Base-by-base conservation (phyloP, 1,140 invertebrate genomes). In the Drosophila subobscura region DNA sequence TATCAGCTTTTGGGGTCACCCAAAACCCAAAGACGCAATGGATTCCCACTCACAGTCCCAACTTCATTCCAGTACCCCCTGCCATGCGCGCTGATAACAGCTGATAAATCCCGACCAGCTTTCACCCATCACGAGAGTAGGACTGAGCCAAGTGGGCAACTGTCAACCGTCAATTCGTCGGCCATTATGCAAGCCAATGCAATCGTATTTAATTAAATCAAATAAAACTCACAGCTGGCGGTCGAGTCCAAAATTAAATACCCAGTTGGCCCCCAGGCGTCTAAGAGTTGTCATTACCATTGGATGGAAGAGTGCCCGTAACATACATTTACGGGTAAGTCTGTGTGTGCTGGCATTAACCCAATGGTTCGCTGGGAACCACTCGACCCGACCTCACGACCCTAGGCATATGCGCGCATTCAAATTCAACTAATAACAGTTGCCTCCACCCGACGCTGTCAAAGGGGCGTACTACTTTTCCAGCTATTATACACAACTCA, bases 201-300 rank as follows among this genome's bases (percentile, higher is more conserved):
- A 68, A 49, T 49, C 67, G 76, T 58, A 42, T 85, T 85, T 81
- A 85, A 85, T 86, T 86, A 86, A 86, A 85, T 86, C 81, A 77
- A 85, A 85, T 85, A 81, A 85, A 85, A 85, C 64, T 86, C 81
- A 81, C 81, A 86, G 81, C 81, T 86, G 81, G 83, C 73, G 10
- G 65, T 68, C 63, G 77, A 68, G 66, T 50, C 50, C 45, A 64
- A 66, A 70, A 83, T 57, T 71, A 77, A 85, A 81, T 77, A 70
- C 55, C 33, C 33, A 37, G 10, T 10, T 1, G 20, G 64, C 66
- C 76, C 51, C 46, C 20, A 47, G 81, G 58, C 45, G 6, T 56
- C 23, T 27, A 20, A 66, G 49, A 72, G 77, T 73, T 88, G 65
- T 88, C 70, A 88, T 88, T 86, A 86, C 29, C 55, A 60, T 71